Conservation (phyloP, 2,113 vertebrate genomes). For the Macquaria australasica region DNA sequence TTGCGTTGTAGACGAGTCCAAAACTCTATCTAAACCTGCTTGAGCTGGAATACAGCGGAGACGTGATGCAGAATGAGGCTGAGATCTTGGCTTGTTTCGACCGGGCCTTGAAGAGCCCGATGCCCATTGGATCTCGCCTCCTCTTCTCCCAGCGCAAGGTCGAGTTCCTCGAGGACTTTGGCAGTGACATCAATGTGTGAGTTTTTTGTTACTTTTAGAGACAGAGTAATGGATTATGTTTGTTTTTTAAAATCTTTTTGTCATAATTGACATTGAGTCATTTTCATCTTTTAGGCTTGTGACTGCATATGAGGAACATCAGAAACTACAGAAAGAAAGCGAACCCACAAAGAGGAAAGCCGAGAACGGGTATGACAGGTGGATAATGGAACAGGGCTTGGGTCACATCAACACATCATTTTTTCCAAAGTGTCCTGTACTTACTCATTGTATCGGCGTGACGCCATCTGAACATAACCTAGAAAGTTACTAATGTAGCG, state of each 20-base stretch:
- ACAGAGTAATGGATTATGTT: neutral
- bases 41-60: conserved; percentile 95
- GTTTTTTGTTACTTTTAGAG: conserved; percentile 52
- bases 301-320: conserved; percentile 92
- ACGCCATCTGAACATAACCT: neutral
- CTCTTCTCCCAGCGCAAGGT: conserved; percentile 97
- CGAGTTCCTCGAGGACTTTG: conserved; percentile 98
- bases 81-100: conserved; percentile 95
- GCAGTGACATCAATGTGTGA: conserved; percentile 95
- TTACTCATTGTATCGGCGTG: neutral
- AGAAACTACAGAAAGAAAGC: conserved; percentile 92
- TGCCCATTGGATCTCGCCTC: conserved; percentile 92
- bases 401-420: conserved; percentile 20
- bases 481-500: neutral
- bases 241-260: neutral
- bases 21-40: conserved; percentile 97
- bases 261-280: neutral
- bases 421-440: neutral
- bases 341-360: conserved; percentile 93
- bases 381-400: conserved; percentile 3
- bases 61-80: conserved; percentile 92
- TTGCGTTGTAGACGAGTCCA: conserved; percentile 87
- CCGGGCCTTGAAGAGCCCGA: conserved; percentile 88
- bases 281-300: conserved; percentile 85
- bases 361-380: conserved; percentile 91